phyloP scores from a whole-genome alignment of 2,797 vertebrate genomes.

The Falco cherrug region DNA sequence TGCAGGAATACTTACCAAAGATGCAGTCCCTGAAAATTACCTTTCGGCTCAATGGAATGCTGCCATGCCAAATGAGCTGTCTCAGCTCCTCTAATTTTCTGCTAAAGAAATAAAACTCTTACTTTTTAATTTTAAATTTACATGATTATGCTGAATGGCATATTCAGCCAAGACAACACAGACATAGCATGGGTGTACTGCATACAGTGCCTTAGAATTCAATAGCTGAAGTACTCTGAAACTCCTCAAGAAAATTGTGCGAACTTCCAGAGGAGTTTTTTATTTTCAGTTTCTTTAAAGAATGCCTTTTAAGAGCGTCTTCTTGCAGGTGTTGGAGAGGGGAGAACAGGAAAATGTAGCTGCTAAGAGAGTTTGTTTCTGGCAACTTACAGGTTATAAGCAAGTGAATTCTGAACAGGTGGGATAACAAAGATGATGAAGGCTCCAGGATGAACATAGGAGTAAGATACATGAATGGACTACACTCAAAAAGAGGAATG shows the following conservation, averaged over 20 bases:
- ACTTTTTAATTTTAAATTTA: conserved; percentile 35
- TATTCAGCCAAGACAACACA: background rate
- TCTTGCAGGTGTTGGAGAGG: background rate
- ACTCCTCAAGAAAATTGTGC: background rate
- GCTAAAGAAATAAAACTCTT: background rate
- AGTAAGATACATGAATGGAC: background rate
- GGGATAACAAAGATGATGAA: background rate
- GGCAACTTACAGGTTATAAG: background rate
- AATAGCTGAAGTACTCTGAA: background rate
- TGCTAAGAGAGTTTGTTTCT: background rate
- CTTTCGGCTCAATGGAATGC: conserved; percentile 17
- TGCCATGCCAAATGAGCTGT: conserved; percentile 5
- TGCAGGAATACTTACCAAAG: conserved; percentile 27
- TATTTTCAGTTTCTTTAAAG: background rate
- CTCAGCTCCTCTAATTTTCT: conserved; percentile 32
- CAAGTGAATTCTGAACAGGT: background rate
- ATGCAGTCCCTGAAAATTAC: conserved; percentile 28
- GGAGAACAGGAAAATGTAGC: background rate
- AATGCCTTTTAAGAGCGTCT: background rate
- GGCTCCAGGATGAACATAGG: background rate
- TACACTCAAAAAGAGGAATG: background rate
- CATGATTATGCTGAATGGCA: background rate
- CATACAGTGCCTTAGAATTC: background rate
- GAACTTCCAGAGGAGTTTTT: background rate
- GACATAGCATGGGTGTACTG: background rate